Evolutionary conservation across 2,797 vertebrate genomes (phyloP).

Genomic region (Merluccius polli): DNA sequence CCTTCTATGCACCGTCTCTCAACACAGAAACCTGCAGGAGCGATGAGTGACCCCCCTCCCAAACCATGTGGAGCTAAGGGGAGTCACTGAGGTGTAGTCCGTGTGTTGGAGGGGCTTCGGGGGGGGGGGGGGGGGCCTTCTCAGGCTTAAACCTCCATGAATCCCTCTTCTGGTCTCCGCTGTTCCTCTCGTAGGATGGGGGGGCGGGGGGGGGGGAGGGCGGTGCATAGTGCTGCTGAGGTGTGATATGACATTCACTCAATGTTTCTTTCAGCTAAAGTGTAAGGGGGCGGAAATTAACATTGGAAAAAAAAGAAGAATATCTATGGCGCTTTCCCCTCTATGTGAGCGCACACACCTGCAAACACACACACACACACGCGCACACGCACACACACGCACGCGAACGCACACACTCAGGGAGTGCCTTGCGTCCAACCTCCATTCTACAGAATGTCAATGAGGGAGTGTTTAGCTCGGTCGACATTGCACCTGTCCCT

Average conservation of each 20-base stretch:
- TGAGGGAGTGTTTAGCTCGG: conserved; percentile 81
- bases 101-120: conserved; percentile 46
- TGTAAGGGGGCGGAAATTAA: conserved; percentile 36
- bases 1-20: conserved; percentile 35
- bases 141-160: conserved; percentile 31
- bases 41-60: conserved; percentile 42
- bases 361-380: conserved; percentile 16
- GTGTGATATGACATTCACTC: conserved; percentile 63
- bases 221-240: conserved; percentile 69
- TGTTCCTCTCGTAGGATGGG: conserved; percentile 42
- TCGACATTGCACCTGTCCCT: conserved; percentile 96
- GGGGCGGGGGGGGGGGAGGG: conserved; percentile 25
- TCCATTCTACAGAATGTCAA: conserved; percentile 45
- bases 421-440: conserved; percentile 46
- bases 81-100: conserved; percentile 42
- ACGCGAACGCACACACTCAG: conserved; percentile 25
- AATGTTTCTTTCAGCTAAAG: conserved; percentile 49
- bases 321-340: conserved; percentile 32
- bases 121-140: conserved; percentile 2
- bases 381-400: conserved; percentile 16
- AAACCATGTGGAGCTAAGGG: conserved; percentile 15
- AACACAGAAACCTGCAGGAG: conserved; percentile 50
- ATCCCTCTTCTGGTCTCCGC: conserved; percentile 52
- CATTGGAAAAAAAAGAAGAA: conserved; percentile 52
- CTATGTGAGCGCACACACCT: conserved; percentile 10